Percentiles rank a stretch among this genome's conserved stretches.
Evolutionary conservation across 2,113 vertebrate species (phyloP).

Genomic region (Myxocyprinus asiaticus): DNA sequence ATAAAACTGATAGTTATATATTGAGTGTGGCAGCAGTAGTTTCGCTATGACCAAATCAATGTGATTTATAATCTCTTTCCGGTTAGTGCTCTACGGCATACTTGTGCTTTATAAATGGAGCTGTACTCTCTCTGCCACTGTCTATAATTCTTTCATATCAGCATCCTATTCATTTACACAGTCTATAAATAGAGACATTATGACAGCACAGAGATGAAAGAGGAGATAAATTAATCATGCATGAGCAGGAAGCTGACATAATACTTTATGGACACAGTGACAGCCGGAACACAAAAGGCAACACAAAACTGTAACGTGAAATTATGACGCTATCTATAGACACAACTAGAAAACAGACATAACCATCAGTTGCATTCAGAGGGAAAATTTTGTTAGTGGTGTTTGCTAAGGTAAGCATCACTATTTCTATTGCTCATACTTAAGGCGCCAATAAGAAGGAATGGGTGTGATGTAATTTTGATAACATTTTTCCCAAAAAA

Average conservation of each 20-base stretch:
- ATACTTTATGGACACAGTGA: neutral
- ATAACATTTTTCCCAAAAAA: no score
- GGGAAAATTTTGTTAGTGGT: neutral
- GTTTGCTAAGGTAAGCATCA: neutral
- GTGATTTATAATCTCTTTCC: conserved; percentile 40
- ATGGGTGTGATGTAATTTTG: no score
- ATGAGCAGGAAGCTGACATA: conserved; percentile 19
- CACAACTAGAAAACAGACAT: neutral
- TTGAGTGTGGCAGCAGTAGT: conserved; percentile 43
- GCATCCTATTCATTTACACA: conserved; percentile 41
- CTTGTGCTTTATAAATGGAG: conserved; percentile 1
- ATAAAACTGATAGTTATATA: conserved; percentile 48
- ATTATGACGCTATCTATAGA: neutral
- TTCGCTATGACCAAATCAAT: conserved; percentile 28
- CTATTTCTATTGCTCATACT: neutral
- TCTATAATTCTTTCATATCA: conserved; percentile 22
- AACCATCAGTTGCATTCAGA: neutral
- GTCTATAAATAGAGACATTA: conserved; percentile 46
- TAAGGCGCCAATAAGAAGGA: neutral
- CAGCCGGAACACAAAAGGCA: neutral
- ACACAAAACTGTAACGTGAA: neutral
- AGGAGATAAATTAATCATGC: conserved; percentile 24
- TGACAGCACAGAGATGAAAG: conserved; percentile 25
- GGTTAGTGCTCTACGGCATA: conserved; percentile 2
- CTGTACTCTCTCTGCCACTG: neutral